Conservation (phyloP, 2,797 vertebrate genomes). For the Capromys pilorides region DNA sequence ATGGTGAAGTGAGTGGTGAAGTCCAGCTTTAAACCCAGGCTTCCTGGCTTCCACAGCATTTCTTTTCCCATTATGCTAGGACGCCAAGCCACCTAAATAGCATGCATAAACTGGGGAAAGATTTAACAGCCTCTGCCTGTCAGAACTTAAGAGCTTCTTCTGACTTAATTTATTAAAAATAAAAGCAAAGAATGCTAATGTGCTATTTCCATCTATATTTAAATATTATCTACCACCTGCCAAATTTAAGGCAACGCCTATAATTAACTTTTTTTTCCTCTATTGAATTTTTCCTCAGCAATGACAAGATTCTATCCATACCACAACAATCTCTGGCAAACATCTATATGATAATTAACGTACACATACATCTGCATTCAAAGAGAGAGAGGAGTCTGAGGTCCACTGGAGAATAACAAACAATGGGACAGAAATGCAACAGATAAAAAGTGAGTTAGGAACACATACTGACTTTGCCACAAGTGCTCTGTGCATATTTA, state of each 20-base stretch:
- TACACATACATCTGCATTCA: background rate
- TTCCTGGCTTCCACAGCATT: background rate
- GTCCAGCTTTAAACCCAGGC: background rate
- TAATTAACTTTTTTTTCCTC: background rate
- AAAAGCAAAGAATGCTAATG: background rate
- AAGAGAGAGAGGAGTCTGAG: background rate
- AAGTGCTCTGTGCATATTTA: background rate
- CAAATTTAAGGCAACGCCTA: background rate
- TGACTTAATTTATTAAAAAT: conserved; percentile 51
- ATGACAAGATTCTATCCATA: background rate
- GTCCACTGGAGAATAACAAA: background rate
- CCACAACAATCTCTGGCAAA: background rate
- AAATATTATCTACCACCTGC: background rate
- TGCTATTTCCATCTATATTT: background rate
- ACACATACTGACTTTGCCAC: background rate
- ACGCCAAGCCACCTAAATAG: background rate
- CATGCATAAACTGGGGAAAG: background rate
- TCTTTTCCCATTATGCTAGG: background rate
- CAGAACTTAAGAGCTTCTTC: background rate
- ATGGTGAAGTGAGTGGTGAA: background rate
- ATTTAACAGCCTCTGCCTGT: background rate
- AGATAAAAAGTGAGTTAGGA: background rate
- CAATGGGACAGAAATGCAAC: background rate
- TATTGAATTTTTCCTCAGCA: background rate
- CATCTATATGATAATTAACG: background rate